Evolutionary conservation across 2,888 invertebrate species (phyloP).

Genomic region (Stegana nigrithorax): DNA sequence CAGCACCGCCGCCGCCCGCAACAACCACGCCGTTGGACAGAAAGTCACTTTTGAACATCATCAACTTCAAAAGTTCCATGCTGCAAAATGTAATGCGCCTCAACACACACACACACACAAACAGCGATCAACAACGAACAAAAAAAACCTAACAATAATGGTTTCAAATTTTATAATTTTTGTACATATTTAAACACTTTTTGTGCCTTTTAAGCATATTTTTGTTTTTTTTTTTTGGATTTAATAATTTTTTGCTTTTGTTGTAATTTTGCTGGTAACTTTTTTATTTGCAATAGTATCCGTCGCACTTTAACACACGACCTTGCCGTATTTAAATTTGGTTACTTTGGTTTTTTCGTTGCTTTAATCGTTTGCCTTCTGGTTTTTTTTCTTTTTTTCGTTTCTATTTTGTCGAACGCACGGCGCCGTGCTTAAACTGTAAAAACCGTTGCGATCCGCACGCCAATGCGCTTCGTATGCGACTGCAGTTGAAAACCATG

Average conservation of each 20-base stretch:
- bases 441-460: background rate
- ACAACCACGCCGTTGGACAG: slow-evolving; percentile 64
- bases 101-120: background rate
- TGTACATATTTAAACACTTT: background rate
- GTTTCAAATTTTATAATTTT: background rate
- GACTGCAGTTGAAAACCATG: background rate
- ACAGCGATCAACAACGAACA: background rate
- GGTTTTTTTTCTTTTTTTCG: background rate
- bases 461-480: slow-evolving; percentile 18
- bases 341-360: background rate
- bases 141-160: background rate
- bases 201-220: background rate
- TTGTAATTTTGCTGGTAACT: no score
- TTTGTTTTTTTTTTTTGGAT: background rate
- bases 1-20: background rate
- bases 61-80: slow-evolving; percentile 69
- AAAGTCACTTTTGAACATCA: slow-evolving; percentile 70
- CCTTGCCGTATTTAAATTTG: slow-evolving; percentile 11
- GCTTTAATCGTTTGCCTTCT: background rate
- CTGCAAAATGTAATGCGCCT: slow-evolving; percentile 34
- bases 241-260: no score
- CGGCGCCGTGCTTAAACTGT: background rate
- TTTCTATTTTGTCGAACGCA: background rate
- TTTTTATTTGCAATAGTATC: background rate
- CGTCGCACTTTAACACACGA: slow-evolving; percentile 10